phyloP scores from a whole-genome alignment of 2,113 vertebrate genomes.

The Dascyllus trimaculatus region DNA sequence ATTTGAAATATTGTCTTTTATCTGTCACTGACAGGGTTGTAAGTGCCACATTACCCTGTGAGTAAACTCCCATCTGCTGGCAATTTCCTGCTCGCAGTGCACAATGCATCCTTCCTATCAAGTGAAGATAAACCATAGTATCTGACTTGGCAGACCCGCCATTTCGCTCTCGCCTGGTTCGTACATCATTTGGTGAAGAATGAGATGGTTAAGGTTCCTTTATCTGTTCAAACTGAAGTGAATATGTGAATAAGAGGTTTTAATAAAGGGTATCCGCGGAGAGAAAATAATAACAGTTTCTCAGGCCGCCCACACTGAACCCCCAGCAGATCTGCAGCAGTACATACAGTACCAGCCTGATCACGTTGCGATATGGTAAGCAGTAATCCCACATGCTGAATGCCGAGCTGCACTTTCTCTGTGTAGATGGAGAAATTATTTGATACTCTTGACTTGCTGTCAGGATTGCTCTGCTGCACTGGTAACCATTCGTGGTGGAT shows the following conservation, averaged over 20 bases:
- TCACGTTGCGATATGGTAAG: slow-evolving; percentile 50
- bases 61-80: slow-evolving; percentile 18
- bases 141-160: neutral
- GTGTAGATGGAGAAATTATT: neutral
- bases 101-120: neutral
- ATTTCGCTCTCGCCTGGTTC: neutral
- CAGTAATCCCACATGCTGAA: slow-evolving; percentile 37
- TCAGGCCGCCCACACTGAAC: slow-evolving; percentile 54
- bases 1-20: neutral
- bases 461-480: slow-evolving; percentile 11
- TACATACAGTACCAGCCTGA: slow-evolving; percentile 33
- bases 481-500: slow-evolving; percentile 41
- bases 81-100: neutral
- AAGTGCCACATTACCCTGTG: neutral
- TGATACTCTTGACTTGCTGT: slow-evolving; percentile 22
- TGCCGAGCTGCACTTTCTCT: slow-evolving; percentile 23
- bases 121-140: slow-evolving; percentile 26
- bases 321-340: slow-evolving; percentile 41
- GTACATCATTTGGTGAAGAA: slow-evolving; percentile 16
- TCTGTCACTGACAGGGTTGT: neutral
- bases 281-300: slow-evolving; percentile 60
- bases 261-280: slow-evolving; percentile 48
- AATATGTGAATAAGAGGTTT: slow-evolving; percentile 36
- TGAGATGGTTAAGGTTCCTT: slow-evolving; percentile 14
- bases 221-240: slow-evolving; percentile 39